phyloP scores from a whole-genome alignment of 2,797 vertebrate species.

The Leucoraja ocellata region DNA sequence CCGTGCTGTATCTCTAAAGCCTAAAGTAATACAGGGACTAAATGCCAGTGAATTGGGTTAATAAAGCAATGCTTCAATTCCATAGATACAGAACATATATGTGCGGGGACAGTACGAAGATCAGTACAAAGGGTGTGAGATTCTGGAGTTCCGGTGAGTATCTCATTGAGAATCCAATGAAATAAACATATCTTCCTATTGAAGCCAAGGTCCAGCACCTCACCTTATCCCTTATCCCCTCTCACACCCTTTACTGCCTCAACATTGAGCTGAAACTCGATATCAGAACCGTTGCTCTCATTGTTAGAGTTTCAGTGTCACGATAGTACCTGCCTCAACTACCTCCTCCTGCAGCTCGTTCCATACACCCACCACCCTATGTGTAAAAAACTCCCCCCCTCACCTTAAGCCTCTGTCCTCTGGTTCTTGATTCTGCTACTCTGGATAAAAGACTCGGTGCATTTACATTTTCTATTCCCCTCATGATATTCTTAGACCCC shows the following conservation, averaged over 20 bases:
- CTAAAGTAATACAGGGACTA: background rate
- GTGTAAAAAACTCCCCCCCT: no score
- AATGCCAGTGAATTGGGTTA: background rate
- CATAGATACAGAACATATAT: background rate
- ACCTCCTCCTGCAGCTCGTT: no score
- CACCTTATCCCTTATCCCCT: background rate
- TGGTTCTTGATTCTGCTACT: no score
- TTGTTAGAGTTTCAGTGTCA: background rate
- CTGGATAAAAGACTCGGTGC: no score
- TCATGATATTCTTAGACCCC: no score
- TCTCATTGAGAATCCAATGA: background rate
- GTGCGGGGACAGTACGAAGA: background rate
- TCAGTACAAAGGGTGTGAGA: background rate
- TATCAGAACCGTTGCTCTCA: background rate
- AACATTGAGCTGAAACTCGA: background rate
- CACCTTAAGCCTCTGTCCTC: no score
- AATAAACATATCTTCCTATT: no score
- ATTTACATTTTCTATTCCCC: no score
- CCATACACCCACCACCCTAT: no score
- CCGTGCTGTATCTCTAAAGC: no score
- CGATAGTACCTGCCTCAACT: no score
- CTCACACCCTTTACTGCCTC: background rate
- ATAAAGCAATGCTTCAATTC: background rate
- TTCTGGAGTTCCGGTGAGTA: slow-evolving; percentile 4
- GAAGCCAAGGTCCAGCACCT: no score